Percentiles rank a stretch among this genome's conserved stretches.
phyloP scores from a whole-genome alignment of 2,113 vertebrate genomes.

The Rhineura floridana region DNA sequence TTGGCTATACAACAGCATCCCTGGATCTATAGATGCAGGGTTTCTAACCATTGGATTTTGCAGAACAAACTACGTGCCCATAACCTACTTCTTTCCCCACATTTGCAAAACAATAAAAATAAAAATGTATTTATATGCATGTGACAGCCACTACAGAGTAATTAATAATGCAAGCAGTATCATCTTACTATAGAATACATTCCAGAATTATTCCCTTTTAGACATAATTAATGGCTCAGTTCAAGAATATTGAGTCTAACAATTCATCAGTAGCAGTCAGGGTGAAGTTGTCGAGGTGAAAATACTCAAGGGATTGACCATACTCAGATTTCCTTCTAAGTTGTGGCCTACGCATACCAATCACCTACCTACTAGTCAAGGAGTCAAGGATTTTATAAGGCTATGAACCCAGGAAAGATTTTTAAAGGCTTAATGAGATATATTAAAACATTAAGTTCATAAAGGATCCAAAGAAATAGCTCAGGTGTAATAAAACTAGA shows the following conservation, averaged over 20 bases:
- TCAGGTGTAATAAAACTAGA: background rate
- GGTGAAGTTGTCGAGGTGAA: conserved; percentile 47
- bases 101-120: conserved; percentile 18
- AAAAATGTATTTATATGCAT: conserved; percentile 1
- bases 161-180: conserved; percentile 64
- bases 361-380: conserved; percentile 9
- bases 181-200: conserved; percentile 43
- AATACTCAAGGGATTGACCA: conserved; percentile 46
- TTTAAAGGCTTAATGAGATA: background rate
- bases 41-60: background rate
- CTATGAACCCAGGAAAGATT: conserved; percentile 26
- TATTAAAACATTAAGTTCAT: background rate
- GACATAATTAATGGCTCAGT: conserved; percentile 65
- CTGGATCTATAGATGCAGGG: background rate
- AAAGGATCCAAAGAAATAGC: conserved; percentile 16
- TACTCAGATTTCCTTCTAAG: conserved; percentile 44
- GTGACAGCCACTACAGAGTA: conserved; percentile 34
- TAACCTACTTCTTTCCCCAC: fast-evolving
- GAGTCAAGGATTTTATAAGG: background rate
- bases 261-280: conserved; percentile 63
- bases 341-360: background rate
- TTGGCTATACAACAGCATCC: background rate
- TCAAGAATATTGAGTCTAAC: conserved; percentile 58
- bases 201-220: conserved; percentile 57
- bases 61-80: background rate